Evolutionary conservation across 2,113 vertebrate species (phyloP).

Genomic region (Alosa alosa): DNA sequence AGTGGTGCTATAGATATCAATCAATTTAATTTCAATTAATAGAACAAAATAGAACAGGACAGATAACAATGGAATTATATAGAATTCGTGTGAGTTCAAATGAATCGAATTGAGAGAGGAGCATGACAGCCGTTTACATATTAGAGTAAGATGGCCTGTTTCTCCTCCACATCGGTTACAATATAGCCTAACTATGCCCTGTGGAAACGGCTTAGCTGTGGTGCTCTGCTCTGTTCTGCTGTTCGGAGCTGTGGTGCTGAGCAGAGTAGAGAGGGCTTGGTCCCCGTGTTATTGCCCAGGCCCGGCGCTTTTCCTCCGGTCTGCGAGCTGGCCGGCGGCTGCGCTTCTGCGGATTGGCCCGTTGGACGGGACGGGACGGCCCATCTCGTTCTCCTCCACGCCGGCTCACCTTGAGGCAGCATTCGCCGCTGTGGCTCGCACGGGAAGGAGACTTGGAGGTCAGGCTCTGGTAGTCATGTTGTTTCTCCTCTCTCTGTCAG

Average conservation of each 20-base stretch:
- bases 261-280: background rate
- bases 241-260: background rate
- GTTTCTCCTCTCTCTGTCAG: background rate
- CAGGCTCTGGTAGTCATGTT: conserved; percentile 5
- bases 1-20: background rate
- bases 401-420: conserved; percentile 26
- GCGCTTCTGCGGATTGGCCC: background rate
- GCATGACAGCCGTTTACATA: background rate
- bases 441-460: conserved; percentile 1
- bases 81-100: background rate
- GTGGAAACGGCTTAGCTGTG: background rate
- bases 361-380: background rate
- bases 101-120: no score
- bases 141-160: background rate
- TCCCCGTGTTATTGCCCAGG: background rate
- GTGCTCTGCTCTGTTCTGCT: background rate
- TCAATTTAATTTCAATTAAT: background rate
- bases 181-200: background rate
- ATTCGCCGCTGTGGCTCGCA: conserved; percentile 9
- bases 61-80: background rate
- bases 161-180: background rate
- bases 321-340: background rate
- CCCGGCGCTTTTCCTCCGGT: background rate
- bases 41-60: background rate
- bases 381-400: background rate